phyloP scores from a whole-genome alignment of 2,888 invertebrate species.

The Drosophila austrosaltans region DNA sequence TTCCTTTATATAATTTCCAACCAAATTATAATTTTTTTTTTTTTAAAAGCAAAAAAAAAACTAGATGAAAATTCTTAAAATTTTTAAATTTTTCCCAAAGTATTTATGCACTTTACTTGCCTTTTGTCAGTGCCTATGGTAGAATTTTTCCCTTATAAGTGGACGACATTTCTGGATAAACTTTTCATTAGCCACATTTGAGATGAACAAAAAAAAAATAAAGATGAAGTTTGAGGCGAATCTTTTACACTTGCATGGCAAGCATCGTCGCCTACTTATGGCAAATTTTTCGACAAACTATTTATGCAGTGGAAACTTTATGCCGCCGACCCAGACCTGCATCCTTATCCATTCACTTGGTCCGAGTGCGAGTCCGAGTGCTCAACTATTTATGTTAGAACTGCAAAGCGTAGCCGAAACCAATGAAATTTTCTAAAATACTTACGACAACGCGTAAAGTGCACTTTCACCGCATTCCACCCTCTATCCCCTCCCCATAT shows the following conservation, averaged over 20 bases:
- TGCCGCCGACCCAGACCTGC: constrained; percentile 32
- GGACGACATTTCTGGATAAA: constrained; percentile 44
- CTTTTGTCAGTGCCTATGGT: constrained; percentile 13
- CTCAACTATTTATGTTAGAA: constrained; percentile 67
- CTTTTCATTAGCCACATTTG: constrained; percentile 62
- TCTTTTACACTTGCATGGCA: constrained; percentile 65
- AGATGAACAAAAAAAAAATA: constrained; percentile 1
- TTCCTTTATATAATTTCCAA: no score
- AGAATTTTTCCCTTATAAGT: constrained; percentile 32
- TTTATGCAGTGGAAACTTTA: constrained; percentile 61
- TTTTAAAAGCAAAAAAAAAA: constrained; percentile 16
- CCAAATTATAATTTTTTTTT: neutral
- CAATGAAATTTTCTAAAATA: constrained; percentile 75
- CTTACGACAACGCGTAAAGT: constrained; percentile 74
- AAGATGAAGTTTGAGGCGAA: constrained; percentile 48
- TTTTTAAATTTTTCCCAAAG: constrained; percentile 30
- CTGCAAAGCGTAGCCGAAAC: constrained; percentile 70
- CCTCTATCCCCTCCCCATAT: neutral
- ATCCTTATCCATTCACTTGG: constrained; percentile 29
- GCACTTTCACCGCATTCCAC: constrained; percentile 60
- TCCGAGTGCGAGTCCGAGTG: constrained; percentile 41
- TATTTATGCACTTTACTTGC: constrained; percentile 30
- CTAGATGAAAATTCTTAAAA: constrained; percentile 45
- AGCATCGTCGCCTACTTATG: constrained; percentile 60
- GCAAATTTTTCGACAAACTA: constrained; percentile 63